Conservation (phyloP, 2,797 vertebrate species). For the Xenops minutus region DNA sequence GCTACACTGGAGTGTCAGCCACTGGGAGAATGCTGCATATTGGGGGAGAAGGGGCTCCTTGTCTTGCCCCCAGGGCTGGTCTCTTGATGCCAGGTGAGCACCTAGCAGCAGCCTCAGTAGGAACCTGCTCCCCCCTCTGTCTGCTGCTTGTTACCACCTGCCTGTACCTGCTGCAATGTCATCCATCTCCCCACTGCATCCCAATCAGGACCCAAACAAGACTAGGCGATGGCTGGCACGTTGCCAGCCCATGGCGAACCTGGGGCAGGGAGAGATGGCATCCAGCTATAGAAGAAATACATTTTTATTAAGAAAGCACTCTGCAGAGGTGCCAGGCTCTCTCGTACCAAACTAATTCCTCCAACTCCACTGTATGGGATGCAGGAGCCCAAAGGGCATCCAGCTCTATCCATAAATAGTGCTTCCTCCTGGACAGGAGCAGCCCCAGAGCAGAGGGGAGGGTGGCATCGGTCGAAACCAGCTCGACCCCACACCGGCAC, state of each 20-base stretch:
- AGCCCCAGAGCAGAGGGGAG: not conserved
- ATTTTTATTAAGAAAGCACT: slow-evolving; percentile 66
- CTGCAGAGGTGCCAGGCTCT: slow-evolving; percentile 51
- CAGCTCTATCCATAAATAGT: not conserved
- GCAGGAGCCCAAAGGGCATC: accelerated
- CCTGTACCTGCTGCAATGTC: not conserved
- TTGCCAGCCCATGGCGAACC: accelerated
- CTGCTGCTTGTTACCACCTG: not conserved
- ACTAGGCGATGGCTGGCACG: accelerated
- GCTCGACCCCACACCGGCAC: slow-evolving; percentile 40
- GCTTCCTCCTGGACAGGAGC: not conserved
- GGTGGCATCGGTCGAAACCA: slow-evolving; percentile 53
- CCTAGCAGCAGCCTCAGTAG: accelerated
- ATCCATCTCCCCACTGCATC: not conserved
- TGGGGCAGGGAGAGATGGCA: not conserved
- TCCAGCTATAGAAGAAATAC: slow-evolving; percentile 23
- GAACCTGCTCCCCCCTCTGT: not conserved
- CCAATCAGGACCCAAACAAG: not conserved
- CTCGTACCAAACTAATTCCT: slow-evolving; percentile 22
- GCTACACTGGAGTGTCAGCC: not conserved
- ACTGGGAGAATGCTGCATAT: not conserved
- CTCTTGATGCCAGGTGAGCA: not conserved
- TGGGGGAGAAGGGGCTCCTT: not conserved
- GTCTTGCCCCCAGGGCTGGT: not conserved
- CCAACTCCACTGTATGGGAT: not conserved